Conservation (phyloP, 2,888 invertebrate species). For the Brenthis hecate region DNA sequence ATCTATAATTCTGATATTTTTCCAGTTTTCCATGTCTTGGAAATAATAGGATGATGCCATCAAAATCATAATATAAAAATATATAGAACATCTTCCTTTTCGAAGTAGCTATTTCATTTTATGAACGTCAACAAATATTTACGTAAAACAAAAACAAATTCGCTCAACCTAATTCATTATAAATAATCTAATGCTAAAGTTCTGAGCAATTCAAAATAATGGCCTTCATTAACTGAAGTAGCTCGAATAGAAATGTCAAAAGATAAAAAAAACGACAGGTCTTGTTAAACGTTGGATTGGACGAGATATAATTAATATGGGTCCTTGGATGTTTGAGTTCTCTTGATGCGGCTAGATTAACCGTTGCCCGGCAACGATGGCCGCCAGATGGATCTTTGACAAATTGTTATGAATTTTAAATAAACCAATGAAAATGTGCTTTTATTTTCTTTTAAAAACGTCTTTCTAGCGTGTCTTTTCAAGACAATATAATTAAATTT, state of each 20-base stretch:
- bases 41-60: too few relatives aligned
- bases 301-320: conserved; percentile 36
- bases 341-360: conserved; percentile 32
- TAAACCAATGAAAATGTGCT: conserved; percentile 14
- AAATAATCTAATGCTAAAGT: conserved; percentile 24
- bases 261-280: conserved; percentile 35
- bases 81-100: too few relatives aligned
- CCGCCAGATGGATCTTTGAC: conserved; percentile 1
- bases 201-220: conserved; percentile 34
- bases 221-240: conserved; percentile 37
- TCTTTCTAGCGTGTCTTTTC: too few relatives aligned
- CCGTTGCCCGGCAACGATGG: conserved; percentile 29
- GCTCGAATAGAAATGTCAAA: conserved; percentile 25
- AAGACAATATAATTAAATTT: too few relatives aligned
- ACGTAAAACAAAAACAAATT: conserved; percentile 2
- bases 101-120: too few relatives aligned
- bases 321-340: conserved; percentile 29
- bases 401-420: conserved; percentile 16
- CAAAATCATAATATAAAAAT: too few relatives aligned
- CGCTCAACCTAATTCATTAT: conserved; percentile 17
- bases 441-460: conserved; percentile 3
- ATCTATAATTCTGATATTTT: too few relatives aligned
- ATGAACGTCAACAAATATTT: too few relatives aligned
- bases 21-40: too few relatives aligned
- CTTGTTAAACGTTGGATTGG: conserved; percentile 33